Base-by-base conservation (phyloP, 2,888 invertebrate genomes). In the Clitarchus hookeri region DNA sequence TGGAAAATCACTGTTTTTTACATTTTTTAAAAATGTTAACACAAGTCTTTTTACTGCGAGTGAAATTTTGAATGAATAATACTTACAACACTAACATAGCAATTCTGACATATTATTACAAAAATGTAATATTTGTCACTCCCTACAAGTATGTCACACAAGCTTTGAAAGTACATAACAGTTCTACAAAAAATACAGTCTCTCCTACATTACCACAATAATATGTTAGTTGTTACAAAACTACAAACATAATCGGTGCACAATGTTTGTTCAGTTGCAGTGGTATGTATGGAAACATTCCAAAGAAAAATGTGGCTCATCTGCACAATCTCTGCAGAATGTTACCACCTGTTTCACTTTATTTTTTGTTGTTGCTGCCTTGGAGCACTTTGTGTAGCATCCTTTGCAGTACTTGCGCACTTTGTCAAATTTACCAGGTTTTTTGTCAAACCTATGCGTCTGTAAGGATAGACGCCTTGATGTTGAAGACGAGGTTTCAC, bases 391-490 rank as follows among this genome's bases (percentile, higher is more conserved):
- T 65, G 23, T 19, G 8, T 65, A 65, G 65, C 65, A 65, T 65
- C 19, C 65, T 65, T 65, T 65, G 65, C 65, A 65, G 65, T 65
- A 65, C 65, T 65, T 65, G 23, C n/a, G 65, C 65, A 65, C n/a
- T 65, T 65, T 23, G 8, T 65, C 65, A 6, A 65, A 65, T 65
- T 65, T 65, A 65, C 65, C 65, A 65, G 16, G n/a, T 23, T 65
- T 65, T 65, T 65, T 65, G n/a, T 65, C 65, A 65, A 65, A 65
- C 65, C 19, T 65, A 23, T 65, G 65, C 65, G 6, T 16, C n/a
- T 65, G 65, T 65, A 65, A 65, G 19, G 65, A 65, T 65, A 6
- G 8, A 19, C 23, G 65, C 8, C 1, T 65, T n/a, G 65, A 65
- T 65, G 65, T 65, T 65, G 65, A 65, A 36, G 65, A 23, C 16